A percentile compares a stretch with the other conserved stretches of the same genome.
Evolutionary conservation across 2,113 vertebrate genomes (phyloP).

Genomic region (Oophaga pumilio): DNA sequence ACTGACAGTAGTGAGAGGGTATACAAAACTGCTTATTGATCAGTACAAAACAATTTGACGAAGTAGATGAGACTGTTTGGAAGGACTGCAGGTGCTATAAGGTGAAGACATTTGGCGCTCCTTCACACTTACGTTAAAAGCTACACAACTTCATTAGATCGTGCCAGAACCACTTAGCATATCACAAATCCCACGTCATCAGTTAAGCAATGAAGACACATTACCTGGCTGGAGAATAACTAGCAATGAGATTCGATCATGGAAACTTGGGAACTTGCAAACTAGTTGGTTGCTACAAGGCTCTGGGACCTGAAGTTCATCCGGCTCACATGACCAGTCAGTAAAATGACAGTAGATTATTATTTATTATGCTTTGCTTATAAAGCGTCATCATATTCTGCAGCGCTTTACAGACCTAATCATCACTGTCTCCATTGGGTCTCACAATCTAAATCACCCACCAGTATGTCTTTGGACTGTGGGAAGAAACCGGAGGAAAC

Average conservation of each 20-base stretch:
- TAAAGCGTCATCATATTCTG: too few species aligned
- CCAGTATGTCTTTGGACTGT: too few species aligned
- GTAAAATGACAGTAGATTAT: too few species aligned
- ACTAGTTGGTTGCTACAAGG: conserved; percentile 67
- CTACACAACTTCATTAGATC: conserved; percentile 97
- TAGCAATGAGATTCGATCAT: conserved; percentile 70
- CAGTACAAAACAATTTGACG: conserved; percentile 91
- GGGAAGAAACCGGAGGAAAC: too few species aligned
- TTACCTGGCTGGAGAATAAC: conserved; percentile 75
- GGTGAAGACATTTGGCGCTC: conserved; percentile 81
- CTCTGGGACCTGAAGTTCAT: conserved; percentile 71
- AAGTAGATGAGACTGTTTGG: conserved; percentile 91
- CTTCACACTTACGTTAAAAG: conserved; percentile 77
- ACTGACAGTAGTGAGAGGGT: conserved; percentile 95
- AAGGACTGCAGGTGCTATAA: conserved; percentile 75
- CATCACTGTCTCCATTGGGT: too few species aligned
- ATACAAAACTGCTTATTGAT: conserved; percentile 97
- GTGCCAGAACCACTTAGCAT: conserved; percentile 83
- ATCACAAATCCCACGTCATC: conserved; percentile 72
- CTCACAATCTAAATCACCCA: too few species aligned
- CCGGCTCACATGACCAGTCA: not conserved
- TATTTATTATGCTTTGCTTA: too few species aligned
- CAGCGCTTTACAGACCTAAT: too few species aligned
- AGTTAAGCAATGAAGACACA: conserved; percentile 75
- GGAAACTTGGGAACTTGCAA: conserved; percentile 81